Base-by-base conservation (phyloP, 2,113 vertebrate species). In the Gallinago media region DNA sequence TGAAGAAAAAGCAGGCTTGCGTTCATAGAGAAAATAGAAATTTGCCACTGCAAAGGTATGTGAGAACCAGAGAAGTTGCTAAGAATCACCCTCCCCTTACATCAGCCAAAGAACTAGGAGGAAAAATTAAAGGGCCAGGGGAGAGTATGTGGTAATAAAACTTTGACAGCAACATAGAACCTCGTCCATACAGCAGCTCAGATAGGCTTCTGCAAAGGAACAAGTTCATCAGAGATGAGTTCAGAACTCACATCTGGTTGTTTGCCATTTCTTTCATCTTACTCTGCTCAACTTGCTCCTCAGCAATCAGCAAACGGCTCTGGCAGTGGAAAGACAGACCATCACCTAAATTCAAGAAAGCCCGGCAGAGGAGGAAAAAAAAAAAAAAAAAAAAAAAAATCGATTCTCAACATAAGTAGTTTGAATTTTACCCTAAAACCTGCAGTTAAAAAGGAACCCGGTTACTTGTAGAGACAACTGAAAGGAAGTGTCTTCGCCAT, bases 281-380 rank as follows among this genome's bases (percentile, higher is more conserved):
- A 47, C 23, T 66, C 34, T 50, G 34, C 11, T 1, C 46, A 68
- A 32, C 42, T 89, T 87, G 50, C 71, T 94, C 76, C 94, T 95
- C 96, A 97, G 72, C 75, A 85, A 96, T 94, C 97, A 96, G 92
- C 90, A 96, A 97, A 85, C 86, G 96, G 87, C 90, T 96, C 87
- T 82, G 42, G 89, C 93, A 94, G 79, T 25, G 54, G 88, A 74
- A 92, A 96, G 91, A 90, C 79, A 95, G 81, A 95, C 25, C 94
- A 90, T 49, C 38, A 67, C 59, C 75, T 82, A 90, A 78, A 84
- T 22, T 72, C 34, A 67, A 59, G 47, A 85, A 81, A 89, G 5
- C 20, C 86, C 73, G 77, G 36, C 25, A 89, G 40, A 67, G 36
- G 36, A 36, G 8, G 58, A 95, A 89, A 94, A 20, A 27, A 29